A percentile compares a stretch with the other conserved stretches of the same genome.
phyloP scores from a whole-genome alignment of 1,140 invertebrate species.

The Mactra quadrangularis region DNA sequence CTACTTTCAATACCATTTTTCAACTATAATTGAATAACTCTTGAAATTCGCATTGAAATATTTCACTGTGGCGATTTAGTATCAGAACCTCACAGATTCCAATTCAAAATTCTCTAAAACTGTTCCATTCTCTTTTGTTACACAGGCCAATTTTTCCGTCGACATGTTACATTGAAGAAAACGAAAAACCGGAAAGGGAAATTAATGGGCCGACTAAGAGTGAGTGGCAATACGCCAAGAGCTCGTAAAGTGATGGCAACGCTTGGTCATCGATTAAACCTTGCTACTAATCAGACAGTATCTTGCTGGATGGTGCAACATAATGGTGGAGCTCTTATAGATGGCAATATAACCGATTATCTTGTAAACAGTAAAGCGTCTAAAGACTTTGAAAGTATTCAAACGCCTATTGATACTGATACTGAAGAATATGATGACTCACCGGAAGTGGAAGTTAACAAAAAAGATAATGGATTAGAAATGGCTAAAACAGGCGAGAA shows the following conservation, averaged over 20 bases:
- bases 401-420: not conserved
- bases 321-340: constrained; percentile 47
- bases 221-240: constrained; percentile 46
- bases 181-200: constrained; percentile 60
- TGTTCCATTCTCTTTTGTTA: not conserved
- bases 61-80: too few species aligned
- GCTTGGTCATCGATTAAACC: constrained; percentile 55
- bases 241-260: constrained; percentile 60
- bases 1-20: too few species aligned
- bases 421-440: not conserved
- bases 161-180: constrained; percentile 57
- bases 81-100: too few species aligned
- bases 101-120: too few species aligned
- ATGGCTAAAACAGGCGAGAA: too few species aligned
- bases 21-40: too few species aligned
- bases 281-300: constrained; percentile 48
- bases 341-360: constrained; percentile 59
- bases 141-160: constrained; percentile 55
- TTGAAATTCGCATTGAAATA: too few species aligned
- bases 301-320: constrained; percentile 62
- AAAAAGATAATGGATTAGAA: too few species aligned
- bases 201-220: constrained; percentile 47
- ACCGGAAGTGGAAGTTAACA: too few species aligned
- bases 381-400: not conserved
- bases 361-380: constrained; percentile 26